Percentiles rank a stretch among this genome's conserved stretches.
These are phyloP conservation scores for Tetheella fluctuosa DNA, from an alignment of 2,888 invertebrate species.

Conservation along the genomic window DNA sequence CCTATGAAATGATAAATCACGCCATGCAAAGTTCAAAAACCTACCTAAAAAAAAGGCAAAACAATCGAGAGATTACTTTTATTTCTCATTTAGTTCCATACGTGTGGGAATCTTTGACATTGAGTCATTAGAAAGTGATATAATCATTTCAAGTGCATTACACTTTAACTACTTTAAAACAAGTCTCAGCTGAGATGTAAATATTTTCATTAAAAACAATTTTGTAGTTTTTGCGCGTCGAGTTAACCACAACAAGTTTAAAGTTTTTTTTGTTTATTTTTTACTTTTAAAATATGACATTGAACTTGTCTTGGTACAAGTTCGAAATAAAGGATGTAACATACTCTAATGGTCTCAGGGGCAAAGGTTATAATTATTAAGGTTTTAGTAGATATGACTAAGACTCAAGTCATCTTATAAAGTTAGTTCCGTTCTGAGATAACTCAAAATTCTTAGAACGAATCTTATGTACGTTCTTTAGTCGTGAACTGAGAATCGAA, in stretches of 20 bases:
- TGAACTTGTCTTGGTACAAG: conserved; percentile 7
- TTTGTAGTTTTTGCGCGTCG: background rate
- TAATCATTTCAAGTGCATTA: conserved; percentile 38
- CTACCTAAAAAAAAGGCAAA: background rate
- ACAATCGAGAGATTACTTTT: conserved; percentile 13
- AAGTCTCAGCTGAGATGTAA: too few species aligned
- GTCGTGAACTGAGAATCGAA: conserved; percentile 14
- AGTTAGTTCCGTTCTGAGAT: conserved; percentile 40
- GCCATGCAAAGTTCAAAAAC: background rate
- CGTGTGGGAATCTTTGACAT: conserved; percentile 46
- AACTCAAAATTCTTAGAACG: conserved; percentile 45
- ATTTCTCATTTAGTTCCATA: conserved; percentile 5
- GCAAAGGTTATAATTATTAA: background rate
- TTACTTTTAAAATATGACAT: background rate
- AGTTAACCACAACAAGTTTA: background rate
- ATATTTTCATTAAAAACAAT: background rate
- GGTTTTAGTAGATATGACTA: conserved; percentile 1
- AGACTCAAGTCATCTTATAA: conserved; percentile 11
- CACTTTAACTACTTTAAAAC: background rate
- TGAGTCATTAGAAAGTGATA: conserved; percentile 53
- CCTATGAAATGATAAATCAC: background rate
- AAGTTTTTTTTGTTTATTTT: background rate
- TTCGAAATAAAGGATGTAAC: background rate
- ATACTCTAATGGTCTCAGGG: background rate
- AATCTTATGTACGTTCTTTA: conserved; percentile 39